A percentile compares a stretch with the other conserved stretches of the same genome.
These are phyloP conservation scores for Xyliphius kryptos DNA, from an alignment of 2,113 vertebrate species.

Conservation along the genomic window DNA sequence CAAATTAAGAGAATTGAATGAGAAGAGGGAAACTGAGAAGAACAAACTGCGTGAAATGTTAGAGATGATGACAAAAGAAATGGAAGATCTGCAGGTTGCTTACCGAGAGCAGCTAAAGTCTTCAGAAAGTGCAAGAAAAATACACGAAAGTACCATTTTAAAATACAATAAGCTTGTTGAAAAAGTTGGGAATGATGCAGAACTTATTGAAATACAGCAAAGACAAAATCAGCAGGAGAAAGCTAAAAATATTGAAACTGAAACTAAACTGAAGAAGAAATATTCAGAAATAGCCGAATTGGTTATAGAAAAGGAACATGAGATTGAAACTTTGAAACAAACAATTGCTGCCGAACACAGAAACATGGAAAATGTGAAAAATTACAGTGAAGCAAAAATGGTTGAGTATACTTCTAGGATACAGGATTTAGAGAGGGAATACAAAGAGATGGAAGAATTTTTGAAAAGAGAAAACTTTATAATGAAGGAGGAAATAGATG, in stretches of 20 bases:
- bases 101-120: conserved; percentile 17
- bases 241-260: conserved; percentile 35
- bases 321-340: conserved; percentile 43
- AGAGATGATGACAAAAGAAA: conserved; percentile 34
- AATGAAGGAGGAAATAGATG: conserved; percentile 52
- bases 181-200: conserved; percentile 34
- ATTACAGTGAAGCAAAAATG: conserved; percentile 2
- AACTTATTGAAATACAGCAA: conserved; percentile 32
- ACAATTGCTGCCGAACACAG: conserved; percentile 47
- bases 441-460: conserved; percentile 29
- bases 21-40: conserved; percentile 31
- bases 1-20: conserved; percentile 22
- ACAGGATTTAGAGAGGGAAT: conserved; percentile 16
- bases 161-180: conserved; percentile 38
- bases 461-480: conserved; percentile 27
- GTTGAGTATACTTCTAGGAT: conserved; percentile 1
- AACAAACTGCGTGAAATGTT: conserved; percentile 22
- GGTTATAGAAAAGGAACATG: conserved; percentile 44
- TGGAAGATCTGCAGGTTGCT: conserved; percentile 25
- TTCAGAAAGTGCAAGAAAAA: conserved; percentile 30
- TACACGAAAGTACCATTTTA: conserved; percentile 6
- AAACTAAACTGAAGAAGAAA: conserved; percentile 45
- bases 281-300: conserved; percentile 41
- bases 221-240: conserved; percentile 33
- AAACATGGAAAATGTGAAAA: conserved; percentile 50